Conservation (phyloP, 2,113 vertebrate genomes). For the Malurus alboscapulatus region DNA sequence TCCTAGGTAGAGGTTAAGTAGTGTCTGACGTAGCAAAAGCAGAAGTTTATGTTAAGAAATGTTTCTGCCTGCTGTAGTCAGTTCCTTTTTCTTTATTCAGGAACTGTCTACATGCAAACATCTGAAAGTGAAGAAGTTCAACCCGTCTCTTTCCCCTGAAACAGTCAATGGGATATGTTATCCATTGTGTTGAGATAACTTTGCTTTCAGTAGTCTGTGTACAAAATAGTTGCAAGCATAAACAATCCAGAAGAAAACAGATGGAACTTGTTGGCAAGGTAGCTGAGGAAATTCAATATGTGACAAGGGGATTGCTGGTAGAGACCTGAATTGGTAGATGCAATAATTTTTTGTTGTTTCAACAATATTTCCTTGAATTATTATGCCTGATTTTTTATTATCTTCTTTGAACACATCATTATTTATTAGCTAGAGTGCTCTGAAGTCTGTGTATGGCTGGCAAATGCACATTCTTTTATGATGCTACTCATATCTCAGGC, state of each 20-base stretch:
- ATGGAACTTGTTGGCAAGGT: not conserved
- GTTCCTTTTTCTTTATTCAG: not conserved
- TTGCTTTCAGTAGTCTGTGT: not conserved
- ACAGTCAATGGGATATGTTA: not conserved
- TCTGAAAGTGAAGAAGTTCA: not conserved
- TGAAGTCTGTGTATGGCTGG: not conserved
- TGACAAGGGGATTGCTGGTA: not conserved
- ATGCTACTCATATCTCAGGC: not conserved
- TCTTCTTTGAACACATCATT: not conserved
- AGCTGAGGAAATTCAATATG: fast-evolving
- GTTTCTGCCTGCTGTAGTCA: not conserved
- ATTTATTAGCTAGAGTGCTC: not conserved
- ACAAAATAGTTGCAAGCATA: not conserved
- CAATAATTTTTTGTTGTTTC: not conserved
- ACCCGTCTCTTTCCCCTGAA: not conserved
- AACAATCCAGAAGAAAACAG: not conserved
- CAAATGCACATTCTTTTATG: not conserved
- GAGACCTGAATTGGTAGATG: not conserved
- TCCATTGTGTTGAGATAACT: not conserved
- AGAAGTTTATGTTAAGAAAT: not conserved
- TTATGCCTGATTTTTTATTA: not conserved
- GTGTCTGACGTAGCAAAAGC: not conserved
- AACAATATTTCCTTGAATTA: not conserved
- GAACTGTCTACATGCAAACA: not conserved
- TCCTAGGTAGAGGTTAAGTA: not conserved